Evolutionary conservation across 2,797 vertebrate genomes (phyloP).

Genomic region (Ctenosaura bakeri): DNA sequence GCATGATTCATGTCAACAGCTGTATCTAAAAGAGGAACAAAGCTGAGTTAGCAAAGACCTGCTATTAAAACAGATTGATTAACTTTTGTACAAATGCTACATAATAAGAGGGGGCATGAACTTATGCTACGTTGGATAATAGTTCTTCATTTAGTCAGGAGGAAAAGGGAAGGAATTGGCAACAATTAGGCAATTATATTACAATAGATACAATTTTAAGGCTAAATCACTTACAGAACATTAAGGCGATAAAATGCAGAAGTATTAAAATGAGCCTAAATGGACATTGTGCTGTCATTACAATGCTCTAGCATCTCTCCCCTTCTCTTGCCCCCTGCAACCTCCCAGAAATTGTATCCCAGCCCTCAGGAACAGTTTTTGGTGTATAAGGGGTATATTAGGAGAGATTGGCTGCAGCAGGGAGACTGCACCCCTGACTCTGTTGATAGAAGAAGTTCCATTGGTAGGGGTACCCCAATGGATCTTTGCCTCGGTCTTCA

Average conservation of each 20-base stretch:
- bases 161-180: background rate
- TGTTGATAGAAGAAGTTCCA: background rate
- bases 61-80: slow-evolving; percentile 3
- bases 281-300: background rate
- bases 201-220: background rate
- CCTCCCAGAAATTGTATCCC: background rate
- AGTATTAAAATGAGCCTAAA: background rate
- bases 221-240: background rate
- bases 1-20: background rate
- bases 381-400: background rate
- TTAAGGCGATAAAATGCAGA: background rate
- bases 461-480: background rate
- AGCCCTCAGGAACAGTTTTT: background rate
- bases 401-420: background rate
- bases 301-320: background rate
- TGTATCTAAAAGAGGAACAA: background rate
- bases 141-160: background rate
- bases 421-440: background rate
- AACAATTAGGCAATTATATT: background rate
- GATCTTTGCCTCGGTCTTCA: background rate
- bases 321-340: background rate
- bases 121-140: background rate
- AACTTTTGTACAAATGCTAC: background rate
- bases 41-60: background rate
- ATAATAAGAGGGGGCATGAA: background rate